Evolutionary conservation across 64 coral and sea anemone species (phyloP), one percentile per base, ranked within the genome.

Genomic region (Pocillopora verrucosa): DNA sequence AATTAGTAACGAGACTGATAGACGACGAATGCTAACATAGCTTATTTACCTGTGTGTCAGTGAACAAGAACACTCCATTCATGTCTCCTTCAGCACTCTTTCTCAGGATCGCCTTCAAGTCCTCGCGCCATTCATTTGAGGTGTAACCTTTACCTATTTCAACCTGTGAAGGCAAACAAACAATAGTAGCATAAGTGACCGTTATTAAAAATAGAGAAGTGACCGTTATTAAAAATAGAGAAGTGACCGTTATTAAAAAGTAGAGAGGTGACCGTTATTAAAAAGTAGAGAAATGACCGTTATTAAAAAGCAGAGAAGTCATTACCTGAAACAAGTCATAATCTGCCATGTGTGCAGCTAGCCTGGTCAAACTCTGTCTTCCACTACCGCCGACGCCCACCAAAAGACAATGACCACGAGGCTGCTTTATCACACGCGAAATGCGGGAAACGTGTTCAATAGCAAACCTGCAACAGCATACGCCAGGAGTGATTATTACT

Each of bases 401-500:
- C 73, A 99, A 73, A 19, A 99, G 88, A 93, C 93, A 95, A 62
- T 99, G 97, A 56, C 97, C 97, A 87, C 97, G 97, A 70, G 97
- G 97, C 60, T 99, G 97, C 36, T 99, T 95, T 73, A 99, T 93
- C 67, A 99, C 97, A 61, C 97, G 97, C 14, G 97, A 95, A 60
- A 99, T 99, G 34, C 97, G 91, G 56, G 97, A 99, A 10, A 99
- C 97, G n/a, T 99, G 97, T 58, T 99, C 97, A 77, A 99, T 99
- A 11, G 97, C 97, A 91, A 99, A 99, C 88, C 97, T 99, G 73
- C 75, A 89, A 11, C 51, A 3, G 36, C 4, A 87, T 10, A 86
- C 65, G 25, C 1, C 16, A 51, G 41, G 41, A 51, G 45, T 16
- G 3, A 10, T 58, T 70, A 70, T 70, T 70, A 30, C 67, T 24